Conservation (phyloP, 2,113 vertebrate species). For the Agapornis roseicollis region DNA sequence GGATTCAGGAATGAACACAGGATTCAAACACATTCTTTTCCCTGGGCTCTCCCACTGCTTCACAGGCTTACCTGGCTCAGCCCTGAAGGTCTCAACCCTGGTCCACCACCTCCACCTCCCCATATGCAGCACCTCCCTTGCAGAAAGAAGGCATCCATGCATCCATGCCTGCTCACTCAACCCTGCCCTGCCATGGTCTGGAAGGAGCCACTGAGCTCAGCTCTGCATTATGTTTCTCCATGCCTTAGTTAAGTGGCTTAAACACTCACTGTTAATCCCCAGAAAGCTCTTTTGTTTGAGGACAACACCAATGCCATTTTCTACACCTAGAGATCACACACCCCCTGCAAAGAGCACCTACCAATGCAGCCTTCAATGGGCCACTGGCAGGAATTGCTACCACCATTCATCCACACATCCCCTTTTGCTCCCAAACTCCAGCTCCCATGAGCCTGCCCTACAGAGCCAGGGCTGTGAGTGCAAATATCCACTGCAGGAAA, state of each 20-base stretch:
- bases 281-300: not conserved
- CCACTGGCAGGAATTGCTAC: too few species aligned
- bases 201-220: not conserved
- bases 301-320: not conserved
- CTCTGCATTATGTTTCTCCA: not conserved
- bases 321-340: not conserved
- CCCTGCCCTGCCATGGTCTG: accelerated
- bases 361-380: not conserved
- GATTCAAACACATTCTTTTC: not conserved
- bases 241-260: not conserved
- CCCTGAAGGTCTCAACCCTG: not conserved
- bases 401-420: not conserved
- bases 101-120: not conserved
- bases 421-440: accelerated
- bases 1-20: too few species aligned
- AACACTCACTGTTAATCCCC: not conserved
- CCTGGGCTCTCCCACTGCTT: not conserved
- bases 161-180: accelerated
- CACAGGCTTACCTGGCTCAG: not conserved
- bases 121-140: not conserved
- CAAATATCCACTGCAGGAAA: accelerated
- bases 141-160: not conserved
- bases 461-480: not conserved
- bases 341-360: not conserved
- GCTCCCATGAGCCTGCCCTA: accelerated